These are phyloP conservation scores for Bellardia pandia DNA, from an alignment of 2,888 invertebrate species.

Conservation along the genomic window DNA sequence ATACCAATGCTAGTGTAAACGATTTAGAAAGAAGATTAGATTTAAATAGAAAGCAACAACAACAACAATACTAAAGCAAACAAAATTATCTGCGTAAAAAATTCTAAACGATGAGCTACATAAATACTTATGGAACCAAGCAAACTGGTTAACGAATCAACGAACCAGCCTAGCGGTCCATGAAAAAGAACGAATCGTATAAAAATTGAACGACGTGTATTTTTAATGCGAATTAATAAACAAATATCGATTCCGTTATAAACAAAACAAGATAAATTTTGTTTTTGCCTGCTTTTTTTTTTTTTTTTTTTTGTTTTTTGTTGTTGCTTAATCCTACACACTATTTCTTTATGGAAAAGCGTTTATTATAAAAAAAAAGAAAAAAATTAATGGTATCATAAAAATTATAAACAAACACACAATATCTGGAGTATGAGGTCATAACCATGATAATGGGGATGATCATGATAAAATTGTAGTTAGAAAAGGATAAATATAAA, in stretches of 20 bases:
- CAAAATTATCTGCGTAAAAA: slow-evolving; percentile 33
- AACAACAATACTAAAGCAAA: background rate
- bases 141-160: slow-evolving; percentile 2
- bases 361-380: background rate
- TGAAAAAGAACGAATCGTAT: background rate
- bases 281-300: background rate
- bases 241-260: slow-evolving; percentile 10
- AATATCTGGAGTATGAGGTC: slow-evolving; percentile 35
- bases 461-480: slow-evolving; percentile 23
- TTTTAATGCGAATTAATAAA: slow-evolving; percentile 28
- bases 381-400: slow-evolving; percentile 17
- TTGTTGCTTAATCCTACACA: slow-evolving; percentile 23
- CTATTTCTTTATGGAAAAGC: slow-evolving; percentile 1
- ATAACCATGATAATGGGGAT: slow-evolving; percentile 8
- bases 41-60: background rate
- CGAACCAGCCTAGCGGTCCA: background rate
- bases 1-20: slow-evolving; percentile 14
- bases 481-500: background rate
- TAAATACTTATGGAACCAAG: slow-evolving; percentile 22
- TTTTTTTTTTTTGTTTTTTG: background rate
- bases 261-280: slow-evolving; percentile 17
- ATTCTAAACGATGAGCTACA: slow-evolving; percentile 19
- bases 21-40: background rate
- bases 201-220: background rate
- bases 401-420: slow-evolving; percentile 19